Conservation (phyloP, 2,113 vertebrate species). For the Tautogolabrus adspersus region DNA sequence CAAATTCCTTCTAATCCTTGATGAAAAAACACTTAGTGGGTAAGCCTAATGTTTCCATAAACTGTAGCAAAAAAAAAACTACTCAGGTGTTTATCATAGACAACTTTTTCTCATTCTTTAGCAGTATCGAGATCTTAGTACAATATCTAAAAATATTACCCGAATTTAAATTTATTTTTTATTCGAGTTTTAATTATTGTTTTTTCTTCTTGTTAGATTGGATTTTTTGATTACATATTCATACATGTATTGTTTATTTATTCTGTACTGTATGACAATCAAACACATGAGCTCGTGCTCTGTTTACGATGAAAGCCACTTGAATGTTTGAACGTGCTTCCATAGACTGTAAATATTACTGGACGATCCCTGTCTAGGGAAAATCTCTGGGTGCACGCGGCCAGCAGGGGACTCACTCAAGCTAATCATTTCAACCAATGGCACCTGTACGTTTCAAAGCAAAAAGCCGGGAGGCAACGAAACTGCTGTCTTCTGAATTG, state of each 20-base stretch:
- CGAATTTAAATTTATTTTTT: not conserved
- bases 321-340: not conserved
- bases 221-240: not conserved
- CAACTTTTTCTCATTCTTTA: too few species aligned
- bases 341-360: too few species aligned
- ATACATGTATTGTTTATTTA: not conserved
- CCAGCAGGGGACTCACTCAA: conserved; percentile 64
- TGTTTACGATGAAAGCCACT: rapidly evolving
- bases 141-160: too few species aligned
- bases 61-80: too few species aligned
- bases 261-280: not conserved
- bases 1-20: conserved; percentile 74
- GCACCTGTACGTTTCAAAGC: conserved; percentile 78
- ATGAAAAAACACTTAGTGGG: conserved; percentile 49
- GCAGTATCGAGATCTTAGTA: too few species aligned
- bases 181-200: not conserved
- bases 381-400: not conserved
- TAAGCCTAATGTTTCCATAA: conserved; percentile 32
- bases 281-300: not conserved
- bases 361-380: too few species aligned
- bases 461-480: conserved; percentile 30
- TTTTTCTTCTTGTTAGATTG: not conserved
- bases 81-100: too few species aligned
- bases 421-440: conserved; percentile 70
- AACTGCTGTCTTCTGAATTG: not conserved